Evolutionary conservation across 2,888 invertebrate genomes (phyloP), one percentile per base, ranked within the genome.

Genomic region (Tortricodes alternella): DNA sequence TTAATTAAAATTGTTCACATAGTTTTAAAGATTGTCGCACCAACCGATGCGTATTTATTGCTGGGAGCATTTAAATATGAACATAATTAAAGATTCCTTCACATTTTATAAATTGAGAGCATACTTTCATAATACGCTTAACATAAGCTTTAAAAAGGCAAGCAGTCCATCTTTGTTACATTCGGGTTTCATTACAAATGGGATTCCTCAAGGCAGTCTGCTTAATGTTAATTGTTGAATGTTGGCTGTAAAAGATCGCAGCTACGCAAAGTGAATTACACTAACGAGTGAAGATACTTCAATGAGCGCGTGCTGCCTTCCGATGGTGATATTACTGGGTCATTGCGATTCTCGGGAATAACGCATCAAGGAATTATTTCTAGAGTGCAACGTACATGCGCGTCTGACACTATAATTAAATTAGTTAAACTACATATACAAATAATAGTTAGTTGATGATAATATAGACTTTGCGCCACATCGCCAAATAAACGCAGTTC

Each of bases 261-360:
- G 41, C 49, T 57, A 68, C 64, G 67, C 62, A 59, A 70, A 73
- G 61, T 70, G 68, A 70, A 76, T 73, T 67, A 71, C 67, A 70
- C 61, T 74, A 73, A 73, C 71, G 50, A 50, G 44, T 19, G 18
- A 19, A 16, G 7, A 16, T n/a, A 9, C 44, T n/a, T 4, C 6
- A n/a, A 29, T 7, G 52, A 53, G 65, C 63, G 72, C 74, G 65
- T 68, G 71, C 65, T 67, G 70, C 67, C 58, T 75, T 66, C 61
- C 61, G 65, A 72, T 73, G 62, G 64, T 61, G 64, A 61, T 64
- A 71, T 75, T 71, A 71, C 63, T 78, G 63, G 77, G 73, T 81
- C 75, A 77, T 68, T 72, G 69, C 65, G 65, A 68, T 67, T 66
- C 60, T 63, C 64, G 62, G 62, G 67, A 72, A 69, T 70, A 73